phyloP scores from a whole-genome alignment of 2,888 invertebrate genomes.

The Malthinus seriepunctatus region DNA sequence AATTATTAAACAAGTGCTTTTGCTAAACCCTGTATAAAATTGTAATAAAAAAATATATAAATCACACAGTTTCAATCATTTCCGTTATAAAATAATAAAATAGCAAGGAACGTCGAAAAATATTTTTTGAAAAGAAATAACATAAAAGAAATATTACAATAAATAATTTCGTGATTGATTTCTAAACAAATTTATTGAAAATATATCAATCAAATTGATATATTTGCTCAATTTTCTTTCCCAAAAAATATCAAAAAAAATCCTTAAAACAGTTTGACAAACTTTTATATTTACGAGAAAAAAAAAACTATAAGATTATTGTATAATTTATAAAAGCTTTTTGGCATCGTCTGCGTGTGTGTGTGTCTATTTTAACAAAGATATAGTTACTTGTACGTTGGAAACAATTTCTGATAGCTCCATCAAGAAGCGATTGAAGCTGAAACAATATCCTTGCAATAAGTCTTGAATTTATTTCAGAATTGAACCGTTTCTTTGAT shows the following conservation, averaged over 20 bases:
- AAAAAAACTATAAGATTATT: too few species aligned
- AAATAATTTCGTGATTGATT: slow-evolving; percentile 23
- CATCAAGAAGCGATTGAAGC: slow-evolving; percentile 45
- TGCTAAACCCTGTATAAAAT: too few species aligned
- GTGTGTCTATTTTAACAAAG: slow-evolving; percentile 31
- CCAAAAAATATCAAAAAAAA: not conserved
- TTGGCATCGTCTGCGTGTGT: slow-evolving; percentile 38
- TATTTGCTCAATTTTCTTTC: slow-evolving; percentile 23
- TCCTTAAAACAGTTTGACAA: too few species aligned
- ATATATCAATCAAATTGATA: slow-evolving; percentile 28
- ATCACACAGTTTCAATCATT: too few species aligned
- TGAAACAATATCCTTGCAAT: slow-evolving; percentile 48
- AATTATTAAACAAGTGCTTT: too few species aligned
- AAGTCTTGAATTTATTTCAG: slow-evolving; percentile 48
- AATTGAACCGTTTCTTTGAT: slow-evolving; percentile 43
- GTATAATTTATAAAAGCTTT: slow-evolving; percentile 42
- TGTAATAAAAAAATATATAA: too few species aligned
- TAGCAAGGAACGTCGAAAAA: too few species aligned
- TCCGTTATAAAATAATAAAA: too few species aligned
- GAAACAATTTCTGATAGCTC: slow-evolving; percentile 43
- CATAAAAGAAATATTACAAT: slow-evolving; percentile 21
- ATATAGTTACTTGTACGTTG: slow-evolving; percentile 36
- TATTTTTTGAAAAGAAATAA: not conserved
- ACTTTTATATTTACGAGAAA: too few species aligned
- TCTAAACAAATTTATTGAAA: slow-evolving; percentile 28